These are phyloP conservation scores for Plotosus lineatus DNA, from an alignment of 2,113 vertebrate species.

Conservation along the genomic window DNA sequence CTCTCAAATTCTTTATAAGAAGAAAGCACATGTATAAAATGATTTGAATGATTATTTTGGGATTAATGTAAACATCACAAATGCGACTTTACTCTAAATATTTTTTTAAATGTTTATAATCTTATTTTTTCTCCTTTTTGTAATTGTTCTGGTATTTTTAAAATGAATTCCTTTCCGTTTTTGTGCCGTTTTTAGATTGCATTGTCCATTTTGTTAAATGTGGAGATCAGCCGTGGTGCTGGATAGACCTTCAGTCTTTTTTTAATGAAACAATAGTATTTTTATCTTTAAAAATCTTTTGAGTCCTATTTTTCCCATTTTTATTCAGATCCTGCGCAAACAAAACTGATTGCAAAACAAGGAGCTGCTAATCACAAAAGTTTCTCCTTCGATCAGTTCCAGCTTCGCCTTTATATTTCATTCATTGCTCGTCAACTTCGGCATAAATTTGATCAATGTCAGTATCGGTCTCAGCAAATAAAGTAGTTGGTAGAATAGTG, in stretches of 20 bases:
- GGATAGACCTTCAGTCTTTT: not conserved
- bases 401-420: not conserved
- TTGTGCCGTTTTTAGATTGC: not conserved
- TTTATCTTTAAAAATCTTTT: not conserved
- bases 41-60: not conserved
- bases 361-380: not conserved
- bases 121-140: not conserved
- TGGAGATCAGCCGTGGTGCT: not conserved
- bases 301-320: not conserved
- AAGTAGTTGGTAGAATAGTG: too few relatives aligned
- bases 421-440: not conserved
- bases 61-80: not conserved
- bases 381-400: not conserved
- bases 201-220: not conserved
- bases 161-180: not conserved
- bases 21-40: not conserved
- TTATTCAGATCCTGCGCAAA: not conserved
- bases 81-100: not conserved
- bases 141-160: not conserved
- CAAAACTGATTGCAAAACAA: not conserved
- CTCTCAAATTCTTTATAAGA: not conserved
- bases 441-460: too few relatives aligned
- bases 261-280: not conserved
- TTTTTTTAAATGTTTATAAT: not conserved
- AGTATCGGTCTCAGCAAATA: too few relatives aligned